Evolutionary conservation across 2,888 invertebrate species (phyloP).

Genomic region (Omphaloscelis lunosa): DNA sequence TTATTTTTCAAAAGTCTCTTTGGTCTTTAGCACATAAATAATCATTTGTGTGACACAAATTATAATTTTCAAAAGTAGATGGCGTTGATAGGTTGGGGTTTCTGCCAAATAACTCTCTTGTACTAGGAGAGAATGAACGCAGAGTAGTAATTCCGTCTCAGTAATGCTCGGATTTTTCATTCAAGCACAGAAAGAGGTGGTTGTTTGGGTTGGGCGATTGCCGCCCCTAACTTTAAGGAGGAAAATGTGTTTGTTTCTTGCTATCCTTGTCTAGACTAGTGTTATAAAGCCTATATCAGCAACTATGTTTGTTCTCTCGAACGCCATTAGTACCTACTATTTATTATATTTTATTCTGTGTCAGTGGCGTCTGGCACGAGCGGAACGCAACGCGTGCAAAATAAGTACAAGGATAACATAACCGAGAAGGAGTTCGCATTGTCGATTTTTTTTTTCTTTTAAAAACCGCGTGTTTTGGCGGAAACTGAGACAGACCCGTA

Average conservation of each 20-base stretch:
- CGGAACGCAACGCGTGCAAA: slow-evolving; percentile 6
- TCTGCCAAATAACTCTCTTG: not conserved
- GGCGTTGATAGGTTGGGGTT: not conserved
- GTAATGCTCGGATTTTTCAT: not conserved
- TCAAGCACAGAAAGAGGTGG: not conserved
- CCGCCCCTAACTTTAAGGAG: not conserved
- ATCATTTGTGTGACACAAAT: too few species aligned
- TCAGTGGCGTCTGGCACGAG: not conserved
- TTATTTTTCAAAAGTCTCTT: too few species aligned
- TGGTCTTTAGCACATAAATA: too few species aligned
- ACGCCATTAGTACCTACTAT: not conserved
- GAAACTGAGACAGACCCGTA: not conserved
- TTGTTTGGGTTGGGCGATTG: not conserved
- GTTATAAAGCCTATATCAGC: not conserved
- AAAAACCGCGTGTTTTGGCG: not conserved
- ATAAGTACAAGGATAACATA: not conserved
- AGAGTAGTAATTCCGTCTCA: not conserved
- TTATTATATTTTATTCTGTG: too few species aligned
- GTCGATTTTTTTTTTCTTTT: not conserved
- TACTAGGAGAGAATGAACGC: not conserved
- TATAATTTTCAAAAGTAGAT: not conserved
- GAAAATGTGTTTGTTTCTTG: not conserved
- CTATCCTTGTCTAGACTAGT: slow-evolving; percentile 1
- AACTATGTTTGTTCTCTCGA: not conserved
- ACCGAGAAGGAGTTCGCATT: not conserved